Evolutionary conservation across 2,797 vertebrate species (phyloP).

Genomic region (Onychomys torridus): DNA sequence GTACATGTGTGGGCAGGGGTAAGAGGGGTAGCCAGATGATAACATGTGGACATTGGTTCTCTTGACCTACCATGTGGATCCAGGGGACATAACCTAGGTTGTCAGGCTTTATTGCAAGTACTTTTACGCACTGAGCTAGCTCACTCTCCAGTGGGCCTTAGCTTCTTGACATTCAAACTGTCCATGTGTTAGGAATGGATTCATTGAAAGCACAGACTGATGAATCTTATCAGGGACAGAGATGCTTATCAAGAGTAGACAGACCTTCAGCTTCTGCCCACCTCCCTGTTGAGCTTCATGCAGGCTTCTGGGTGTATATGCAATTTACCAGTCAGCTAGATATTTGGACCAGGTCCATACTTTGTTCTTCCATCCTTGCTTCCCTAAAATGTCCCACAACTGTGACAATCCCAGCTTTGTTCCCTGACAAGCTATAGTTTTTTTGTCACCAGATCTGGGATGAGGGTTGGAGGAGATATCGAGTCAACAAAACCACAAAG

Average conservation of each 20-base stretch:
- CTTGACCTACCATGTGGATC: not conserved
- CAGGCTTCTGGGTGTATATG: not conserved
- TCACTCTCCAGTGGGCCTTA: not conserved
- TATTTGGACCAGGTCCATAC: not conserved
- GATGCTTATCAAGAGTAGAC: not conserved
- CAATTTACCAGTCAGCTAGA: not conserved
- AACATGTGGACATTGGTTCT: too few species aligned
- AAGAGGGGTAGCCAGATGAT: not conserved
- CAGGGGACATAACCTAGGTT: not conserved
- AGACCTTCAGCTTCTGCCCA: not conserved
- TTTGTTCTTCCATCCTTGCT: not conserved
- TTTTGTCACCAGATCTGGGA: conserved; percentile 37
- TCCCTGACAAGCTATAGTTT: conserved; percentile 37
- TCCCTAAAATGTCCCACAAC: conserved; percentile 3
- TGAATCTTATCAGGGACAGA: not conserved
- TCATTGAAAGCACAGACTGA: not conserved
- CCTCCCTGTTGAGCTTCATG: not conserved
- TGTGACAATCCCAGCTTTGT: conserved; percentile 38
- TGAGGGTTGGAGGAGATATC: not conserved
- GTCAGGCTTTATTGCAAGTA: not conserved
- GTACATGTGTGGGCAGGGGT: too few species aligned
- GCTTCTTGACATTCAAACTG: not conserved
- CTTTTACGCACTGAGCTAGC: not conserved
- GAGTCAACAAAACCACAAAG: conserved; percentile 11
- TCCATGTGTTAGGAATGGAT: not conserved